Evolutionary conservation across 2,797 vertebrate genomes (phyloP), one percentile per base, ranked within the genome.

Genomic region (Hozukius guyotensis): DNA sequence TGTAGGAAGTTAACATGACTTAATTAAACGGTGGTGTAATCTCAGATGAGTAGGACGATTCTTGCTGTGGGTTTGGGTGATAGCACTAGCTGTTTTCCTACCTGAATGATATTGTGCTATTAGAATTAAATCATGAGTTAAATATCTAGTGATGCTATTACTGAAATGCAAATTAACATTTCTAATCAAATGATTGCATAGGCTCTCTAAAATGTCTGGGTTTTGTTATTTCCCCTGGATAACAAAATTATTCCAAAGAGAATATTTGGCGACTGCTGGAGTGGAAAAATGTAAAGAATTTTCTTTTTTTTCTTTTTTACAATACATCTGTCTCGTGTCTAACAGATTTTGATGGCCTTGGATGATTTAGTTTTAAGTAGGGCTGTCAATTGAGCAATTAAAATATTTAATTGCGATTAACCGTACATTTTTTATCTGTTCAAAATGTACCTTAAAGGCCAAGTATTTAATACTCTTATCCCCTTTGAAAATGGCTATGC

Each of bases 221-320:
- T 25, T 42, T 60, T 29, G 1, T 52, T 38, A 34, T 57, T 71
- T 60, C 4, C 7, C 36, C 4, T 27, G 27, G 34, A 52, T 2
- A 22, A 42, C 12, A 57, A 72, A 42, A 66, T 9, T 3, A 2
- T 42, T n/a, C 42, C 5, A 64, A 38, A 53, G 4, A 55, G 2
- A 82, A 65, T 64, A 66, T 80, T 31, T 89, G 53, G n/a, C 4
- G 2, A 75, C 12, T 24, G 29, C 32, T 55, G 3, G 27, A 62
- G 61, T 73, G 55, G 16, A 80, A 77, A 42, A 32, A 53, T 59
- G 1, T 27, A 24, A 46, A 27, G 8, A 71, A 75, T 57, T 56
- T 55, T 31, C 6, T 64, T 77, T 55, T 70, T 65, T 24, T 65
- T 60, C 71, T 56, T 71, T 78, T 34, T 75, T 16, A 31, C 16